Percentiles rank a stretch among this genome's conserved stretches.
phyloP scores from a whole-genome alignment of 2,797 vertebrate species.

The Syndactyla subalaris region DNA sequence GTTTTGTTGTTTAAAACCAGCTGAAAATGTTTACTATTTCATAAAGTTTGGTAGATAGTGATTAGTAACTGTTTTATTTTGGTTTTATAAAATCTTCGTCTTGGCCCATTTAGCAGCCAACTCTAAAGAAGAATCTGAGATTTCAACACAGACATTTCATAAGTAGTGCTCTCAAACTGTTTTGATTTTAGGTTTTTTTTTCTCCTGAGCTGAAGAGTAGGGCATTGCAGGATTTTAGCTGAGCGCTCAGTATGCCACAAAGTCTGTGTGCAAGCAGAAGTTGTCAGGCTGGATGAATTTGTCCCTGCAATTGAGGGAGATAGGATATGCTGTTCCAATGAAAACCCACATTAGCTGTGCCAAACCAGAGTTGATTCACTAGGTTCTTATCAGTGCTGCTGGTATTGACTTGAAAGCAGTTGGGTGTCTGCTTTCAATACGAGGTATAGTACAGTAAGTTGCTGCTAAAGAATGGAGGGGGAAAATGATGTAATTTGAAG shows the following conservation, averaged over 20 bases:
- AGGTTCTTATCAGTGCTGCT: not conserved
- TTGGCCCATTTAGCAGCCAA: constrained; percentile 6
- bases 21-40: constrained; percentile 22
- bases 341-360: constrained; percentile 6
- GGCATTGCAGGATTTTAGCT: constrained; percentile 10
- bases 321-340: not conserved
- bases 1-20: constrained; percentile 18
- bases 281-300: constrained; percentile 21
- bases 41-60: not conserved
- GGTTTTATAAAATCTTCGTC: not conserved
- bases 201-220: not conserved
- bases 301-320: constrained; percentile 9
- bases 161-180: not conserved
- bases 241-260: not conserved
- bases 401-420: constrained; percentile 33
- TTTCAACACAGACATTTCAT: not conserved
- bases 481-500: constrained; percentile 28
- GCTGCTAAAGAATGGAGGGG: constrained; percentile 56
- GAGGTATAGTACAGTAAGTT: constrained; percentile 10
- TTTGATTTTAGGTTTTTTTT: not conserved
- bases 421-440: not conserved
- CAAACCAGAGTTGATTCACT: constrained; percentile 10
- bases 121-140: constrained; percentile 1
- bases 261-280: not conserved
- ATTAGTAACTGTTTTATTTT: not conserved